Conservation (phyloP, 2,113 vertebrate species). For the Orycteropus afer region DNA sequence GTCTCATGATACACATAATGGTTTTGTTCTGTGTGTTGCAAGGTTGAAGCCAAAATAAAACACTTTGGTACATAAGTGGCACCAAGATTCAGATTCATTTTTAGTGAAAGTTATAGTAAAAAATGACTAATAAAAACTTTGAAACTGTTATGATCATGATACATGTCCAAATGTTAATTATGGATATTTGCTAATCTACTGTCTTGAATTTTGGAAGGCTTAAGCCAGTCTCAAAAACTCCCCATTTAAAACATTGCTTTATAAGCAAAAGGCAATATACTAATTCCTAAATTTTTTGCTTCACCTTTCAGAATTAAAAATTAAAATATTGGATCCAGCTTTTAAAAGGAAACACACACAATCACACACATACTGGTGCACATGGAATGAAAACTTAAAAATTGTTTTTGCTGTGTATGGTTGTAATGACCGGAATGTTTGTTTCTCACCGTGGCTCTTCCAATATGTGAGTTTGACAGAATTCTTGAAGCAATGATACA, state of each 20-base stretch:
- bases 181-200: not conserved
- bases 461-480: not conserved
- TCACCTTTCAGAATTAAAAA: slow-evolving; percentile 23
- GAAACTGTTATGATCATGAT: not conserved
- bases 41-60: not conserved
- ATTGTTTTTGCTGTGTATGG: not conserved
- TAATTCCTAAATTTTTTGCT: not conserved
- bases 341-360: not conserved
- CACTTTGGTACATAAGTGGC: not conserved
- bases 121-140: not conserved
- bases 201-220: not conserved
- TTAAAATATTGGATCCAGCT: not conserved
- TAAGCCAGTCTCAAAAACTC: not conserved
- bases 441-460: not conserved
- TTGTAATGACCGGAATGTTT: not conserved
- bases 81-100: not conserved
- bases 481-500: not conserved
- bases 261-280: not conserved
- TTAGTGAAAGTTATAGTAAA: not conserved
- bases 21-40: not conserved
- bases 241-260: not conserved
- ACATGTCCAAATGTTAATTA: not conserved
- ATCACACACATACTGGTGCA: not conserved
- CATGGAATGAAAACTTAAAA: not conserved
- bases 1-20: not conserved